Conservation (phyloP, 2,888 invertebrate genomes). For the Chelonus formosanus region DNA sequence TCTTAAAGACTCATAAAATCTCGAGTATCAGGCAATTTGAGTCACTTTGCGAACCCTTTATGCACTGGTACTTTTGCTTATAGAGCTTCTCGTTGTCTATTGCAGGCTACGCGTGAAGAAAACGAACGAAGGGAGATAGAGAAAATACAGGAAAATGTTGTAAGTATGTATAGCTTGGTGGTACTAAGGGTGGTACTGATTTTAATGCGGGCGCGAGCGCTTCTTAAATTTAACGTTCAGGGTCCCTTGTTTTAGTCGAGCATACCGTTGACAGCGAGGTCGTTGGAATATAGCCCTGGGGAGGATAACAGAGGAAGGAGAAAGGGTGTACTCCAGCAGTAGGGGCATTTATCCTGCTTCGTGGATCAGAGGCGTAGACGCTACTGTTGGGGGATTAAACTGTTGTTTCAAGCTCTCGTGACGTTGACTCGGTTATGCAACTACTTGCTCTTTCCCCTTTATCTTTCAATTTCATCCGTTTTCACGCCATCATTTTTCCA, state of each 20-base stretch:
- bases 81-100: background rate
- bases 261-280: slow-evolving; percentile 30
- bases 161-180: background rate
- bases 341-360: slow-evolving; percentile 32
- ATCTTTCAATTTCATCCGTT: slow-evolving; percentile 10
- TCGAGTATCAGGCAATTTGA: slow-evolving; percentile 60
- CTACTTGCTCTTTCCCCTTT: slow-evolving; percentile 31
- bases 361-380: slow-evolving; percentile 26
- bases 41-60: slow-evolving; percentile 64
- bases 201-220: slow-evolving; percentile 53
- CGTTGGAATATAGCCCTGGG: slow-evolving; percentile 27
- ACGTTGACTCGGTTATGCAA: slow-evolving; percentile 51
- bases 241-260: slow-evolving; percentile 42
- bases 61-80: slow-evolving; percentile 47
- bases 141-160: slow-evolving; percentile 15
- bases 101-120: slow-evolving; percentile 5
- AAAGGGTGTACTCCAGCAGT: slow-evolving; percentile 2
- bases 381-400: slow-evolving; percentile 46
- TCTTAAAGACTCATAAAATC: slow-evolving; percentile 60
- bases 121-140: slow-evolving; percentile 10
- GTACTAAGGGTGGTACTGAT: slow-evolving; percentile 50
- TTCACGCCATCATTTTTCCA: slow-evolving; percentile 1
- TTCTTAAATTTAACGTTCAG: slow-evolving; percentile 57
- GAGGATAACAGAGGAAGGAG: slow-evolving; percentile 21
- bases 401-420: slow-evolving; percentile 48